Evolutionary conservation across 23 tunicate genomes (phyloP), one percentile per base, ranked within the genome.

Genomic region (Halocynthia roretzi): DNA sequence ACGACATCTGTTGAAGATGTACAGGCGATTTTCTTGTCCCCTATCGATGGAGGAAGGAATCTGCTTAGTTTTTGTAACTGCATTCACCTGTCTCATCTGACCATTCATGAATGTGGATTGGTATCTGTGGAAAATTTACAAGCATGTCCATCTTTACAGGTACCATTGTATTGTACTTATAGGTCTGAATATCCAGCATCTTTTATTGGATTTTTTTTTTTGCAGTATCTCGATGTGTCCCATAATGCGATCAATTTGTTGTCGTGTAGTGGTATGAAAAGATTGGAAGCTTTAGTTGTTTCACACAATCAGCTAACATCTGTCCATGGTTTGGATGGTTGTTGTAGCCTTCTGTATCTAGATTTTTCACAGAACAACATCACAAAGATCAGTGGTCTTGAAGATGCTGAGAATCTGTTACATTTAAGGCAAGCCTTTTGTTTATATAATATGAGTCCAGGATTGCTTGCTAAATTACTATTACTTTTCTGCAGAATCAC

Each of bases 151-250:
- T 67, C 76, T 70, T 70, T 89, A 68, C 83, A 75, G 83, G 96
- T 89, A 67, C 56, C 80, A 48, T 50, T 48, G 11, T 67, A 14
- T 58, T 14, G 15, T 58, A 15, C 17, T 58, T 58, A 58, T 58
- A 58, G 15, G 63, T 58, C 15, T 58, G 63, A 58, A 15, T 14
- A 58, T 2, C 17, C 4, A 14, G 63, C 17, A 58, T 14, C 2
- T 58, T 58, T 58, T 58, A 15, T 63, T n/a, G 53, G 2, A 18
- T 4, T 52, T 53, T 5, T 15, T 52, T 11, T 15, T 69, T 82
- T 71, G 7, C 93, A 88, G 95, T 86, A 83, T 40, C 83, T 88
- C 71, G 55, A 83, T 69, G 95, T 83, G 7, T 83, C 95, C 7
- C 64, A 73, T 77, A 88, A 88, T 52, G n/a, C 55, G 48, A 83